phyloP scores from a whole-genome alignment of 92 coral and sea anemone genomes.

The Epizoanthus illoricatus region DNA sequence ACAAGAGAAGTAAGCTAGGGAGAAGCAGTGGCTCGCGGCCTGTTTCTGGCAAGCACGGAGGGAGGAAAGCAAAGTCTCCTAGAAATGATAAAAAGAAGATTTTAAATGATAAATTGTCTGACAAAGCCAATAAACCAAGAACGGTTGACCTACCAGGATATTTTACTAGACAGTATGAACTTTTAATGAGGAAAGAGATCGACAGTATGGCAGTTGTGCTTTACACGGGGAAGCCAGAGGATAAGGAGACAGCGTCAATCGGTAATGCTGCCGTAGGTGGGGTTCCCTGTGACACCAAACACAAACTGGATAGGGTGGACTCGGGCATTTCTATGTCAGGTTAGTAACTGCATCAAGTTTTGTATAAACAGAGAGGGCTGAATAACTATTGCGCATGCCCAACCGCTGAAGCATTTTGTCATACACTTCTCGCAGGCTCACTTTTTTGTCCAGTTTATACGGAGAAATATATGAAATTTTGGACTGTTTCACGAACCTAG shows the following conservation, averaged over 20 bases:
- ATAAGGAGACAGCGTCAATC: background rate
- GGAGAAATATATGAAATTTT: too few species aligned
- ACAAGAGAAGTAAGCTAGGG: background rate
- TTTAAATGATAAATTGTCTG: slow-evolving; percentile 17
- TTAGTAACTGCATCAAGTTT: background rate
- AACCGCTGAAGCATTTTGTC: too few species aligned
- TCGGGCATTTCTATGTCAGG: slow-evolving; percentile 31
- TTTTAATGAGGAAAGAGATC: slow-evolving; percentile 24
- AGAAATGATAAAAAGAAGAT: slow-evolving; percentile 4
- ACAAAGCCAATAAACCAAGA: slow-evolving; percentile 25
- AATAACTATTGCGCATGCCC: too few species aligned
- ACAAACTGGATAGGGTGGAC: slow-evolving; percentile 25
- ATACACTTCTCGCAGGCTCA: too few species aligned
- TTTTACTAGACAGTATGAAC: slow-evolving; percentile 65
- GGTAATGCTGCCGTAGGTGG: too few species aligned
- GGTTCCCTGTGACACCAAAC: background rate
- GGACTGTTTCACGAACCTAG: too few species aligned
- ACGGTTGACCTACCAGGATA: slow-evolving; percentile 63
- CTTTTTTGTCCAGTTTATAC: too few species aligned
- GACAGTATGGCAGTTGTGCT: slow-evolving; percentile 5
- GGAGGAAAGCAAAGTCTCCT: slow-evolving; percentile 1
- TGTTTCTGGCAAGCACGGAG: background rate
- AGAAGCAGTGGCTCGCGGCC: slow-evolving; percentile 1
- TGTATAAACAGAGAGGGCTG: too few species aligned
- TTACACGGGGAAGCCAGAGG: background rate